Base-by-base conservation (phyloP, 2,113 vertebrate genomes). In the Raja brachyura region DNA sequence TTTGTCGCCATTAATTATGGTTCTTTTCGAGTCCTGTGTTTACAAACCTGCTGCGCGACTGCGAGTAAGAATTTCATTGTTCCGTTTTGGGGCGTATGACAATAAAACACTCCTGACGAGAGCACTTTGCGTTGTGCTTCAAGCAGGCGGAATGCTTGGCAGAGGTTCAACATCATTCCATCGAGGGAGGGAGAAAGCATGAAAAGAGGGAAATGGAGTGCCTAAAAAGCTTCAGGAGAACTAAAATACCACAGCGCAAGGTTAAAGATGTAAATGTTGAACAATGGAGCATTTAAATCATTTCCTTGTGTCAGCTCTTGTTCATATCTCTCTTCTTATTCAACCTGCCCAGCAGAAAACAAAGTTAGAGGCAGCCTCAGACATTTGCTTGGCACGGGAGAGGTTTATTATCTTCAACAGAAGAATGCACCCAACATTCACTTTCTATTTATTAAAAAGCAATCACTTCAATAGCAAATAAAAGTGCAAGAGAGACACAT, bases 241-340 rank as follows among this genome's bases (percentile, higher is more conserved):
- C 59, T 61, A 88, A 88, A 88, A 13, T 88, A 88, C 83, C 61
- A 86, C 63, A 88, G 59, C 59, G 63, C 33, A 54, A 85, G 25
- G 54, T 85, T 85, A 85, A 59, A 61, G 56, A 63, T 31, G 28
- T 86, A 86, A 86, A 63, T 86, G 83, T 63, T 88, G 31, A 63
- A 88, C 61, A n/a, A 66, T n/a, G 61, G 13, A 88, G 83, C 83
- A 66, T 8, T 88, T 88, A 88, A 88, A 88, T 88, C 59, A 66
- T n/a, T 66, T 61, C 83, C 59, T 88, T 31, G 28, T 88, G 83
- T 88, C 59, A 63, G 59, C 11, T 88, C 56, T 14, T 88, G 28
- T 88, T 88, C 61, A 63, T 88, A 88, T 66, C n/a, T 88, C 28
- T 88, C 59, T 86, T 81, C 9, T 59, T 88, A 63, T 63, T 88